These are phyloP conservation scores for Barnardius zonarius DNA, from an alignment of 2,113 vertebrate species.

Conservation along the genomic window DNA sequence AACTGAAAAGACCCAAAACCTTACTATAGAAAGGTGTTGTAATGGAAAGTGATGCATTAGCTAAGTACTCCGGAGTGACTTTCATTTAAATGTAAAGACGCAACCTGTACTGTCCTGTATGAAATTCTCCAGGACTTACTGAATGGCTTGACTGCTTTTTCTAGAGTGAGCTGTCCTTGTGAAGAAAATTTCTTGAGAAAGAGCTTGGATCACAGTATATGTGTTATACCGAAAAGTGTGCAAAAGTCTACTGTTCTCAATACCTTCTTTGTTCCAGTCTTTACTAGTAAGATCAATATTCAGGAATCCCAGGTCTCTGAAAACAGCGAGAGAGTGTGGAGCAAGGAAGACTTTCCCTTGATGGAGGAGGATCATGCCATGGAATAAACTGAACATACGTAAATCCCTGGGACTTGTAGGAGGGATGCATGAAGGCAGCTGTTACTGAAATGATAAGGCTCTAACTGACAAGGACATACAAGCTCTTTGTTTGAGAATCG, in stretches of 20 bases:
- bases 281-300: background rate
- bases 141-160: background rate
- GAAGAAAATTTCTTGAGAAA: background rate
- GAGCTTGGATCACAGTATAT: accelerated
- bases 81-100: background rate
- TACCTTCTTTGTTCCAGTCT: background rate
- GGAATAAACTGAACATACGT: background rate
- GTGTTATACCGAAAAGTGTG: background rate
- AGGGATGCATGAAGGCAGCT: background rate
- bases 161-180: background rate
- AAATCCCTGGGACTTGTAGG: background rate
- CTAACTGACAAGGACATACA: background rate
- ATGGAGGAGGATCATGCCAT: background rate
- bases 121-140: background rate
- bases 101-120: background rate
- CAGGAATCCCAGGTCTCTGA: background rate
- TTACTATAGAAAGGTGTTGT: background rate
- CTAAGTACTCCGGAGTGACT: background rate
- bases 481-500: background rate
- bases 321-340: background rate
- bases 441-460: background rate
- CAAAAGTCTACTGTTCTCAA: background rate
- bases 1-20: background rate
- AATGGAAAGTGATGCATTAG: background rate
- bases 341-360: background rate